phyloP scores from a whole-genome alignment of 2,888 invertebrate species.

The Drosophila anomelani region DNA sequence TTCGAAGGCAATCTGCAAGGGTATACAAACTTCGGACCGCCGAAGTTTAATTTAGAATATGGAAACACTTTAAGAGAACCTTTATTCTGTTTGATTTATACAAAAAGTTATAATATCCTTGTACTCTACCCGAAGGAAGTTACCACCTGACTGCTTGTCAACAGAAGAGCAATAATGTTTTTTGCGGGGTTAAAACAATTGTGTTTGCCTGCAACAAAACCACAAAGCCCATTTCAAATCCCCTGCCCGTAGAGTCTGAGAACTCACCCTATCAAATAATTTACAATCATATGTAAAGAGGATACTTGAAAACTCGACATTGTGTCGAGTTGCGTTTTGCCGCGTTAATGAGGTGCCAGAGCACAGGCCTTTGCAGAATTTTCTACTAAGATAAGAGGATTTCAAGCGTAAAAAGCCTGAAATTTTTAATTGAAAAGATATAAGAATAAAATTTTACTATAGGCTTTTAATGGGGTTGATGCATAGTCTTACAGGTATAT shows the following conservation, averaged over 20 bases:
- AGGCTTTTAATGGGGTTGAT: neutral
- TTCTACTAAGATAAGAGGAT: slow-evolving; percentile 6
- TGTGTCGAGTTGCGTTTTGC: slow-evolving; percentile 61
- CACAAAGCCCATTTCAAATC: slow-evolving; percentile 45
- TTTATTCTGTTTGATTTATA: neutral
- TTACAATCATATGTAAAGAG: slow-evolving; percentile 37
- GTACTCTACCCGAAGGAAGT: neutral
- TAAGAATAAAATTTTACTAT: neutral
- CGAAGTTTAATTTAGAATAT: no score
- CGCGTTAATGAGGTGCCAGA: slow-evolving; percentile 69
- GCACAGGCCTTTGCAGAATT: slow-evolving; percentile 8
- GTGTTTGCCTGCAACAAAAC: slow-evolving; percentile 29
- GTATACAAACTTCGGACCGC: no score
- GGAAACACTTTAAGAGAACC: neutral
- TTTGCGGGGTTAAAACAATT: slow-evolving; percentile 16
- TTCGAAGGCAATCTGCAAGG: no score
- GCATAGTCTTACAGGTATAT: no score
- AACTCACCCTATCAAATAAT: slow-evolving; percentile 8
- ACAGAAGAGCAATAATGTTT: slow-evolving; percentile 5
- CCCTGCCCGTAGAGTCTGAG: neutral
- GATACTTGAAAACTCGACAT: slow-evolving; percentile 64
- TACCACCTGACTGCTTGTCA: slow-evolving; percentile 2
- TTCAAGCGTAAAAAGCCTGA: neutral
- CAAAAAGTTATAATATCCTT: neutral
- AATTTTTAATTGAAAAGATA: slow-evolving; percentile 11